These are phyloP conservation scores for Protosalanx chinensis DNA, from an alignment of 2,797 vertebrate species.

Conservation along the genomic window DNA sequence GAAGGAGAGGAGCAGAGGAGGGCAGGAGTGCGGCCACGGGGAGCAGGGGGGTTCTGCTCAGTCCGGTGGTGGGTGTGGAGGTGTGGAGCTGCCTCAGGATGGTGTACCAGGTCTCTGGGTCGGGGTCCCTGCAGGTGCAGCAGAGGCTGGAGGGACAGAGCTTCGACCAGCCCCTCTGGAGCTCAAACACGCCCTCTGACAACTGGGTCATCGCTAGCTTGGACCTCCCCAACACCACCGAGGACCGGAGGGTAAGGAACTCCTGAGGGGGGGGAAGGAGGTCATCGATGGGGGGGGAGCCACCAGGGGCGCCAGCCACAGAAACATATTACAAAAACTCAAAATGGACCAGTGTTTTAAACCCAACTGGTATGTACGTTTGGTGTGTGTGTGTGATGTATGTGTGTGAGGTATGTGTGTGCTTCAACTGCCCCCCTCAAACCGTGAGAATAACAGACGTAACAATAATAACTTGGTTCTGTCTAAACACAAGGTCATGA, in stretches of 20 bases:
- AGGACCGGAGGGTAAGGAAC: conserved; percentile 79
- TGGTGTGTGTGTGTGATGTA: too few relatives aligned
- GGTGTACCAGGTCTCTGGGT: conserved; percentile 83
- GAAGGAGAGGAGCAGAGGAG: conserved; percentile 35
- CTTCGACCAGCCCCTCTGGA: conserved; percentile 88
- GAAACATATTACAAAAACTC: too few relatives aligned
- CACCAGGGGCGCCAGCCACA: not conserved
- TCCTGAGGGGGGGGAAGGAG: not conserved
- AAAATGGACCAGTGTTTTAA: too few relatives aligned
- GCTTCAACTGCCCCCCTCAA: too few relatives aligned
- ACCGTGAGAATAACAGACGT: too few relatives aligned
- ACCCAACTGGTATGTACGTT: too few relatives aligned
- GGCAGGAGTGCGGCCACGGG: conserved; percentile 12
- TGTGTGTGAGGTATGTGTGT: too few relatives aligned
- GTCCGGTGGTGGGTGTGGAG: conserved; percentile 77
- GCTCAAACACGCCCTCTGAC: conserved; percentile 78
- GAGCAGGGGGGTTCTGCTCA: conserved; percentile 78
- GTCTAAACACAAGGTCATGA: conserved; percentile 36
- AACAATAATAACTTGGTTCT: conserved; percentile 12
- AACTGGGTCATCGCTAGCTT: conserved; percentile 90
- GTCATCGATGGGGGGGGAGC: not conserved
- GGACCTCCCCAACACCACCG: conserved; percentile 80
- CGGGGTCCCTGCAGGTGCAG: conserved; percentile 76
- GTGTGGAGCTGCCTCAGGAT: conserved; percentile 91
- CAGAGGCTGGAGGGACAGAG: conserved; percentile 79